Evolutionary conservation across 2,797 vertebrate genomes (phyloP), one percentile per base, ranked within the genome.

Genomic region (Urosaurus nigricauda): DNA sequence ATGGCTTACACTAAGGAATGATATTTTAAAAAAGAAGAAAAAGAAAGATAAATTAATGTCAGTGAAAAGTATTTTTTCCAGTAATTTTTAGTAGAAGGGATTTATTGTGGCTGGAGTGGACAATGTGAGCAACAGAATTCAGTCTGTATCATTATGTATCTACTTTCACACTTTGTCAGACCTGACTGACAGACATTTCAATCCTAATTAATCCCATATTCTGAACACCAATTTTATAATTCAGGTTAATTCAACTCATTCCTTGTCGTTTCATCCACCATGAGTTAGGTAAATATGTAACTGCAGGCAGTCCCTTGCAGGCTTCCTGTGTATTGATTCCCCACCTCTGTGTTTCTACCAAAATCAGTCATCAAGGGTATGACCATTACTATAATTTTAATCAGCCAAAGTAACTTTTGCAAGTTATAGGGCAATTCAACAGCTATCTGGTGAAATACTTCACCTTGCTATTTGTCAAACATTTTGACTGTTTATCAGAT

Each of bases 381-480:
- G 32, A 75, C 12, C 0, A 19, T 0, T 1, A 90, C 4, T 40
- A 43, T 0, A 0, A 2, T 73, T 79, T 85, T 81, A 40, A 87
- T 0, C 35, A 1, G 56, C 14, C 3, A 13, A 71, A 85, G 60
- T 68, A 63, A 17, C 24, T 19, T 65, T 68, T 35, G 29, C 0
- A 26, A 70, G 56, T 12, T 90, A 78, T 73, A 89, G 89, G 4
- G 0, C 37, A 58, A 24, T 58, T 32, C 65, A 68, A 4, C 65
- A 68, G 29, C 29, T 29, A 77, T 2, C 51, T 74, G 12, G 12
- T 29, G 13, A 47, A 12, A 68, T 81, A 75, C 60, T 17, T 13
- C 4, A 58, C 17, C 53, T 58, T 26, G 11, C 5, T 65, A 2
- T 0, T 32, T 29, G 40, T 83, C 68, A 26, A 5, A 53, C 19